Evolutionary conservation across 2,888 invertebrate species (phyloP).

Genomic region (Ommatoiulus sabulosus): DNA sequence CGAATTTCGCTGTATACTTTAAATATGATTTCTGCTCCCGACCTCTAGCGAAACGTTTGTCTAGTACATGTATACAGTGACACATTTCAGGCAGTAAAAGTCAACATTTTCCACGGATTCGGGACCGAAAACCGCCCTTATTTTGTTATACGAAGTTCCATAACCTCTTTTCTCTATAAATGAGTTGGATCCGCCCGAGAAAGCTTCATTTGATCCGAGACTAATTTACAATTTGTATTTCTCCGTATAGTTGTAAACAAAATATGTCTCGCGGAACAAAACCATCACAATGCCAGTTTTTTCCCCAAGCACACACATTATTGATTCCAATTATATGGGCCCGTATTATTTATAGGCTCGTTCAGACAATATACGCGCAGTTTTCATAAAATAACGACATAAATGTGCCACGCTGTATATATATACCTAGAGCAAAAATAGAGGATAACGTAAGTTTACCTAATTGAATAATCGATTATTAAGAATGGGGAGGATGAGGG

Average conservation of each 20-base stretch:
- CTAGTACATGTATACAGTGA: too few relatives aligned
- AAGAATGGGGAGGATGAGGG: conserved; percentile 5
- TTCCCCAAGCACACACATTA: not conserved
- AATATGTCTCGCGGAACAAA: not conserved
- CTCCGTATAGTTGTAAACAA: not conserved
- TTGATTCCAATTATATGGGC: not conserved
- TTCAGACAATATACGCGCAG: not conserved
- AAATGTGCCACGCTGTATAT: not conserved
- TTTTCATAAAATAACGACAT: conserved; percentile 18
- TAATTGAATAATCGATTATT: conserved; percentile 30
- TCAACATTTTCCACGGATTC: not conserved
- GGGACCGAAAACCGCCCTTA: not conserved
- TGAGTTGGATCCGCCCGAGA: not conserved
- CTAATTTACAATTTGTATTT: not conserved
- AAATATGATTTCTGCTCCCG: too few relatives aligned
- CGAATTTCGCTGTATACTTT: too few relatives aligned
- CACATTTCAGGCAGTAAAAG: not conserved
- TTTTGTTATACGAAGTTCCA: not conserved
- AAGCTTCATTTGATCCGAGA: not conserved
- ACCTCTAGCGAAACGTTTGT: too few relatives aligned
- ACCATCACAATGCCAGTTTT: not conserved
- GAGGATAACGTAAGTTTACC: not conserved
- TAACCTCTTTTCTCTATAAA: not conserved
- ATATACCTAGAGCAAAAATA: not conserved
- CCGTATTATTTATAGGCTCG: not conserved